Evolutionary conservation across 1,140 invertebrate species (phyloP), one percentile per base, ranked within the genome.

Genomic region (Psilanteris sp.): DNA sequence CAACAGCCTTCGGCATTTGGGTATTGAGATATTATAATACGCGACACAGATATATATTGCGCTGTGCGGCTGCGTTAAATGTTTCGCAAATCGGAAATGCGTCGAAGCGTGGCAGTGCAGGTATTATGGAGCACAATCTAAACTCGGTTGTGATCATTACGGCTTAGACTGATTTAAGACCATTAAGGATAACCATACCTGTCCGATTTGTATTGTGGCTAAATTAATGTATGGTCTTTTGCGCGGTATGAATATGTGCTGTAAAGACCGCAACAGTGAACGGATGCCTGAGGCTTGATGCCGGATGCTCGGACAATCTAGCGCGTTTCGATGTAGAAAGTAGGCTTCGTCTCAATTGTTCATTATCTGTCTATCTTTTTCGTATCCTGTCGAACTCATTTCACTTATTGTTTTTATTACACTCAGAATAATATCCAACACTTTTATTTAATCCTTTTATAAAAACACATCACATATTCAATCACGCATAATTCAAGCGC

Each of bases 311-410:
- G 54, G 67, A 78, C 71, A 72, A 75, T 68, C 55, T 71, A 81
- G 79, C 82, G 18, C 82, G 79, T 78, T 83, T 80, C 27, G 78
- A 64, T 55, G 62, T 83, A 84, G 84, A 86, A 86, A 86, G 84
- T 86, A 84, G 84, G 81, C 82, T 80, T 78, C 77, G 75, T 77
- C 71, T 68, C 70, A 39, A 54, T 71, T 72, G 54, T 70, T 64
- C 64, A 71, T 73, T 64, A 62, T 59, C 26, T 22, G 8, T 2
- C 22, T 72, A 74, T 76, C 55, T 68, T 36, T 64, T 55, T 55
- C 76, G 78, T 62, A 64, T 68, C 67, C 59, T 43, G 43, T 77
- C 48, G 7, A 13, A 15, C 41, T 36, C 39, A 22, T 44, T 59
- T 52, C 54, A 26, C 31, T 66, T 13, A 59, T 66, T 61, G 34